These are phyloP conservation scores for Cromileptes altivelis DNA, from an alignment of 2,113 vertebrate species.

Conservation along the genomic window DNA sequence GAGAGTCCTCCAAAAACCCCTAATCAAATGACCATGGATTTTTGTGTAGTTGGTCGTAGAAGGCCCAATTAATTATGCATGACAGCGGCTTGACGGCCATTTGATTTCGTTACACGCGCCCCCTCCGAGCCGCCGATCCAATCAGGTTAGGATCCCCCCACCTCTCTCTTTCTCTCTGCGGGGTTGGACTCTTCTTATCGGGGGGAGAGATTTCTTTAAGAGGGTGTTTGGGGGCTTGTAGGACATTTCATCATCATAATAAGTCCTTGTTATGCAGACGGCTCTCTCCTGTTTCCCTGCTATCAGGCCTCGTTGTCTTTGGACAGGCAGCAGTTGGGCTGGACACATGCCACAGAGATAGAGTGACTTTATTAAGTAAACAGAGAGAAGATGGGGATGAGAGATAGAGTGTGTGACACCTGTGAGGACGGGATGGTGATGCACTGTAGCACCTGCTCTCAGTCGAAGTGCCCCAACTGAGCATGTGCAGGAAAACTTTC, in stretches of 20 bases:
- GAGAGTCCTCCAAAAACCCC: slow-evolving; percentile 89
- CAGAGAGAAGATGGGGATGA: slow-evolving; percentile 27
- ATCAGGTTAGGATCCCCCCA: slow-evolving; percentile 89
- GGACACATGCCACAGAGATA: slow-evolving; percentile 75
- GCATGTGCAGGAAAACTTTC: neutral
- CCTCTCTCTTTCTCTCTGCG: slow-evolving; percentile 29
- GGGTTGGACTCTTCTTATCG: slow-evolving; percentile 89
- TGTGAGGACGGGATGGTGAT: slow-evolving; percentile 42
- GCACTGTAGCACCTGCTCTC: slow-evolving; percentile 39
- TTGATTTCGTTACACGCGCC: slow-evolving; percentile 92
- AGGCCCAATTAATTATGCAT: slow-evolving; percentile 98
- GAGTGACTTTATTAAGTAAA: slow-evolving; percentile 51
- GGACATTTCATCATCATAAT: slow-evolving; percentile 83
- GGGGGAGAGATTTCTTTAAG: slow-evolving; percentile 77
- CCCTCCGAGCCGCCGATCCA: slow-evolving; percentile 89
- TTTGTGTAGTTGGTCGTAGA: slow-evolving; percentile 90
- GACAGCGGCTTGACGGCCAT: slow-evolving; percentile 92
- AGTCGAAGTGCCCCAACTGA: slow-evolving; percentile 3
- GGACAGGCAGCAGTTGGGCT: slow-evolving; percentile 55
- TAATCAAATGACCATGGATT: slow-evolving; percentile 99
- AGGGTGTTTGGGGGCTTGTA: slow-evolving; percentile 79
- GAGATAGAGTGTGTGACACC: slow-evolving; percentile 56
- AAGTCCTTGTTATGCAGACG: slow-evolving; percentile 78
- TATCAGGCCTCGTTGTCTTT: slow-evolving; percentile 73
- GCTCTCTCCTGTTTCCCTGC: slow-evolving; percentile 62